Conservation (phyloP, 2,888 invertebrate genomes). For the Macrophya annulata region DNA sequence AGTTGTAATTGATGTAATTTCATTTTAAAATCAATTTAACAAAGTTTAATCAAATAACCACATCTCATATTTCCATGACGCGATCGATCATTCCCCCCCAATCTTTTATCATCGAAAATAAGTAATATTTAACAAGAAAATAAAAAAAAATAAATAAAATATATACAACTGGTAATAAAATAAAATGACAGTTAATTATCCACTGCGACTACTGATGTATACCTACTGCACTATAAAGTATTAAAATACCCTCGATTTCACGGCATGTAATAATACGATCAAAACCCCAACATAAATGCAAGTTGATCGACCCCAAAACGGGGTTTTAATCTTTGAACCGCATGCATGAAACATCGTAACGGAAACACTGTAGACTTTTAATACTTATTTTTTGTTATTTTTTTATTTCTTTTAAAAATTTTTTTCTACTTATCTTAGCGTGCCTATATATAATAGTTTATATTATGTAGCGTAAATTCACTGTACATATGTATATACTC, state of each 20-base stretch:
- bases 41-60: slow-evolving; percentile 2
- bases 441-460: slow-evolving; percentile 3
- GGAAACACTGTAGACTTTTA: background rate
- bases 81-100: background rate
- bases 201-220: background rate
- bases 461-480: slow-evolving; percentile 5
- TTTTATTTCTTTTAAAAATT: too few relatives aligned
- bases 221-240: background rate
- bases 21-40: background rate
- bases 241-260: background rate
- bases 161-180: background rate
- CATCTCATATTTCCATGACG: background rate
- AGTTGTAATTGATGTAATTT: slow-evolving; percentile 46
- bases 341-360: background rate
- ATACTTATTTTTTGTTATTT: background rate
- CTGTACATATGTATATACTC: background rate
- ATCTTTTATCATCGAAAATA: background rate
- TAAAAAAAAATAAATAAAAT: background rate
- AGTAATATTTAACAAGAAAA: background rate
- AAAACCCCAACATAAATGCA: background rate
- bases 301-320: background rate
- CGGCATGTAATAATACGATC: background rate
- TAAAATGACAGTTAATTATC: background rate
- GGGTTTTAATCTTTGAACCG: slow-evolving; percentile 7
- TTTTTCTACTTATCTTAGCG: slow-evolving; percentile 15